phyloP scores from a whole-genome alignment of 2,888 invertebrate species.

The Leistus spinibarbis region DNA sequence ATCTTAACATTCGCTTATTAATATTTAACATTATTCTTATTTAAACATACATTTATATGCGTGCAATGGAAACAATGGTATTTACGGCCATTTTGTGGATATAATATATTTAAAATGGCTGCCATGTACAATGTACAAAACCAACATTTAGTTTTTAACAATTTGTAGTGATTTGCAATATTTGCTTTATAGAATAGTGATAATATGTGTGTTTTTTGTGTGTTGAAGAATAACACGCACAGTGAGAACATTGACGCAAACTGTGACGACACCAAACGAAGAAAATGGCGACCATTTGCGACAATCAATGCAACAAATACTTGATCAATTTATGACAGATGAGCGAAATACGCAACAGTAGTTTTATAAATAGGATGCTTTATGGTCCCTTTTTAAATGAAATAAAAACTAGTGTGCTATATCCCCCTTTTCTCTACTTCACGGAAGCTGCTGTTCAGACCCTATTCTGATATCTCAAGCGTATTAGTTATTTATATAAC shows the following conservation, averaged over 20 bases:
- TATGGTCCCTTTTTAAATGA: neutral
- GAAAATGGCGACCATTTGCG: slow-evolving; percentile 54
- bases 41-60: neutral
- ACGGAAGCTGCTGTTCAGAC: slow-evolving; percentile 12
- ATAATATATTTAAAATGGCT: neutral
- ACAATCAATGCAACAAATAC: slow-evolving; percentile 61
- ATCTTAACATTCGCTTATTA: neutral
- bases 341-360: slow-evolving; percentile 58
- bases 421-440: slow-evolving; percentile 5
- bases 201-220: slow-evolving; percentile 11
- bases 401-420: neutral
- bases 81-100: neutral
- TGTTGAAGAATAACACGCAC: slow-evolving; percentile 59
- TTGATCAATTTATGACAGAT: slow-evolving; percentile 62
- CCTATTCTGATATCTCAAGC: slow-evolving; percentile 23
- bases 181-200: neutral
- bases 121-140: neutral
- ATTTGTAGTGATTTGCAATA: too few species aligned
- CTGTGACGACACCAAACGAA: slow-evolving; percentile 26
- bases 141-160: neutral
- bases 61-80: neutral
- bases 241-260: slow-evolving; percentile 55
- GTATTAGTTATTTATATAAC: neutral
- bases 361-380: slow-evolving; percentile 25
- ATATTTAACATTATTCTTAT: neutral